A percentile compares a stretch with the other conserved stretches of the same genome.
phyloP scores from a whole-genome alignment of 2,888 invertebrate species.

The Xanthorhoe spadicearia region DNA sequence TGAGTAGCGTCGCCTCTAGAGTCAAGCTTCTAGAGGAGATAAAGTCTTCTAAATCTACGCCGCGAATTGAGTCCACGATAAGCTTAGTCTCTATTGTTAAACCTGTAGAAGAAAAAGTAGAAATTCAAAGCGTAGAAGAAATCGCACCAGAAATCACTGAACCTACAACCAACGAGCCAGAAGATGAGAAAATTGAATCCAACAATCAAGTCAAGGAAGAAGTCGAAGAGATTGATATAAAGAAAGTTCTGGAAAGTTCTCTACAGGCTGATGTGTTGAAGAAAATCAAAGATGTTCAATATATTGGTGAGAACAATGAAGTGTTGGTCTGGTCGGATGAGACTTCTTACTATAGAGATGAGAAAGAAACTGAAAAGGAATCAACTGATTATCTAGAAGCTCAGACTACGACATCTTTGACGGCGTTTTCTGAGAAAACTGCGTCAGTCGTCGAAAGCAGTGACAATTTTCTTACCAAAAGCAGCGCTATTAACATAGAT shows the following conservation, averaged over 20 bases:
- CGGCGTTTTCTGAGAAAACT: conserved; percentile 63
- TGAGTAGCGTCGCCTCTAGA: conserved; percentile 70
- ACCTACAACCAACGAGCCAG: conserved; percentile 7
- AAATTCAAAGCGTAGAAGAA: conserved; percentile 16
- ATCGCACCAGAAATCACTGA: conserved; percentile 23
- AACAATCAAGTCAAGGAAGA: conserved; percentile 12
- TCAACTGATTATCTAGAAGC: conserved; percentile 22
- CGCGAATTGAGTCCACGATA: conserved; percentile 52
- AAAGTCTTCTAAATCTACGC: conserved; percentile 59
- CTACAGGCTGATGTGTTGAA: conserved; percentile 57
- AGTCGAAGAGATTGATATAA: conserved; percentile 40
- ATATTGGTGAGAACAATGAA: conserved; percentile 63
- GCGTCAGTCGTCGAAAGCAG: conserved; percentile 66
- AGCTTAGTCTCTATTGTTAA: conserved; percentile 45
- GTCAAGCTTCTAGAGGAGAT: conserved; percentile 69
- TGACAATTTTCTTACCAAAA: conserved; percentile 62
- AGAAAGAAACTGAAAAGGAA: conserved; percentile 32
- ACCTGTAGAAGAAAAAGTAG: conserved; percentile 35
- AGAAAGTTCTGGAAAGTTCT: conserved; percentile 52
- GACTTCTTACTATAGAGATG: conserved; percentile 44
- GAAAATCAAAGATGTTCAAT: conserved; percentile 64
- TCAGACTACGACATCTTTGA: conserved; percentile 50
- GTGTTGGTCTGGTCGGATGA: conserved; percentile 66
- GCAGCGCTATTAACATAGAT: conserved; percentile 70
- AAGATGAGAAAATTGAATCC: conserved; percentile 8